A percentile compares a stretch with the other conserved stretches of the same genome.
These are phyloP conservation scores for Xylophagus ater DNA, from an alignment of 2,888 invertebrate species.

Conservation along the genomic window DNA sequence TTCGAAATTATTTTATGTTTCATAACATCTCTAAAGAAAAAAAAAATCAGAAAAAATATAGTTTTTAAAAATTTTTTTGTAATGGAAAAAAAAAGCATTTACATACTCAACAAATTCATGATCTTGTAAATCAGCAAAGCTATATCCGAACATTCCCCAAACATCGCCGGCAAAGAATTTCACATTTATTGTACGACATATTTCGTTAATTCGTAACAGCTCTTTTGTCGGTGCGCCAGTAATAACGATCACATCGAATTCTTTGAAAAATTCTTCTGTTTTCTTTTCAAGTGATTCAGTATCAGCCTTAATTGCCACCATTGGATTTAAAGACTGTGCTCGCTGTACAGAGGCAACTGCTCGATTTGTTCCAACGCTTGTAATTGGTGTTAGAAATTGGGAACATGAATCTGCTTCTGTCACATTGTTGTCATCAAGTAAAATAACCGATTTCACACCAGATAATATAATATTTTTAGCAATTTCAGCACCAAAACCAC, in stretches of 20 bases:
- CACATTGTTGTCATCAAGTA: slow-evolving; percentile 66
- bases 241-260: slow-evolving; percentile 76
- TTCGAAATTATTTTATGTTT: slow-evolving; percentile 40
- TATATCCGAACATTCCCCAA: slow-evolving; percentile 87
- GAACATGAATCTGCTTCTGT: slow-evolving; percentile 61
- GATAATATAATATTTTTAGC: slow-evolving; percentile 91
- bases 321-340: slow-evolving; percentile 81
- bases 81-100: no score
- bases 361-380: slow-evolving; percentile 67
- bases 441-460: slow-evolving; percentile 80
- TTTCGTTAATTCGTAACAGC: slow-evolving; percentile 60
- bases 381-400: slow-evolving; percentile 72
- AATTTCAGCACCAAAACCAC: slow-evolving; percentile 88
- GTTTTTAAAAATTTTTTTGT: no score
- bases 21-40: slow-evolving; percentile 42
- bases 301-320: slow-evolving; percentile 73
- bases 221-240: slow-evolving; percentile 62
- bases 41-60: slow-evolving; percentile 5
- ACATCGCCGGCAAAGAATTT: slow-evolving; percentile 86
- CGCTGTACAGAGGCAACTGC: slow-evolving; percentile 70
- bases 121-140: slow-evolving; percentile 77
- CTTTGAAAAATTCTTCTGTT: slow-evolving; percentile 56
- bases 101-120: slow-evolving; percentile 72
- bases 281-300: slow-evolving; percentile 53
- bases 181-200: slow-evolving; percentile 60